phyloP scores from a whole-genome alignment of 2,888 invertebrate species.

The Himalopsyche kuldschensis region DNA sequence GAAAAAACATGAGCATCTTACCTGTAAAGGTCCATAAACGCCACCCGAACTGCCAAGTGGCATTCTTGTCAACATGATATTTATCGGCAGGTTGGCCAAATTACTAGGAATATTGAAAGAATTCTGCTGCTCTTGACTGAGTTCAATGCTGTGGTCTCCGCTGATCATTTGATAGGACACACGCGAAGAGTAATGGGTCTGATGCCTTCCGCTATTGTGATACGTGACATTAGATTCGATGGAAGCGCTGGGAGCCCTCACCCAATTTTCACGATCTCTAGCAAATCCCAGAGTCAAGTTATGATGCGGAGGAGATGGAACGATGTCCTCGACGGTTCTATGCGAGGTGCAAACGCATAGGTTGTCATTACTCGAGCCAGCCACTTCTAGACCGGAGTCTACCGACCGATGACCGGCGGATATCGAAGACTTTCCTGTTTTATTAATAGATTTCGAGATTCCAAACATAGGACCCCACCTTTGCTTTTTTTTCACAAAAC shows the following conservation, averaged over 20 bases:
- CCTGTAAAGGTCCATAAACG: slow-evolving; percentile 11
- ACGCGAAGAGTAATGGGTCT: not conserved
- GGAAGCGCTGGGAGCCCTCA: not conserved
- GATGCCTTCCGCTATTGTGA: slow-evolving; percentile 20
- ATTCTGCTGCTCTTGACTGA: not conserved
- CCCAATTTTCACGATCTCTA: slow-evolving; percentile 13
- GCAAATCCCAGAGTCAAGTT: slow-evolving; percentile 11
- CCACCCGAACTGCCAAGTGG: not conserved
- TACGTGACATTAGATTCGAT: not conserved
- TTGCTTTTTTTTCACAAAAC: slow-evolving; percentile 13
- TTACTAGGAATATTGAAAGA: slow-evolving; percentile 10
- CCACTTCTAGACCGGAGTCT: slow-evolving; percentile 10
- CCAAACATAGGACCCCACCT: slow-evolving; percentile 27
- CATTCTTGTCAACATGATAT: slow-evolving; percentile 32
- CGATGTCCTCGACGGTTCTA: slow-evolving; percentile 24
- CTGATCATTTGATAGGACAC: not conserved
- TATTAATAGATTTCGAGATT: slow-evolving; percentile 19
- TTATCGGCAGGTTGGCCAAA: slow-evolving; percentile 26
- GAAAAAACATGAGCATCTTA: not conserved
- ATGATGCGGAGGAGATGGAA: not conserved
- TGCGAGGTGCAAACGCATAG: slow-evolving; percentile 34
- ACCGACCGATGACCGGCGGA: slow-evolving; percentile 8
- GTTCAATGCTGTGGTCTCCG: not conserved
- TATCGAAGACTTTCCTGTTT: slow-evolving; percentile 11
- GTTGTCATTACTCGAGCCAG: slow-evolving; percentile 16